phyloP scores from a whole-genome alignment of 2,888 invertebrate genomes.

The Rhaphigaster nebulosa region DNA sequence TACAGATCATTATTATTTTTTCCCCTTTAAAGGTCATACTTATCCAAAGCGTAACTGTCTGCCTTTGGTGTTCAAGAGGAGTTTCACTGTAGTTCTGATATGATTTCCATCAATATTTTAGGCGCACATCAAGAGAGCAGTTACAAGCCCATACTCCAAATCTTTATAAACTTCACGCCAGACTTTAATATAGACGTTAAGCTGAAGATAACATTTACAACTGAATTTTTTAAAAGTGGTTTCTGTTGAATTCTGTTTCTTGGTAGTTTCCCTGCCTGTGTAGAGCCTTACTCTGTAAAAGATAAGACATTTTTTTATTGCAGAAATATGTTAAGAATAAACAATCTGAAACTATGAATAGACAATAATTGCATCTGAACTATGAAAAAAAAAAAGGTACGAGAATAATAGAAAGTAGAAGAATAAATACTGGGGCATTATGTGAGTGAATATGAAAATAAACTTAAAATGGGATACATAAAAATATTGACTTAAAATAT shows the following conservation, averaged over 20 bases:
- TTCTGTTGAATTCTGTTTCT: conserved; percentile 47
- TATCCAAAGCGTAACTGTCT: no score
- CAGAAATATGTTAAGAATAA: not conserved
- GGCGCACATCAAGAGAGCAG: not conserved
- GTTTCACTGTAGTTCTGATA: not conserved
- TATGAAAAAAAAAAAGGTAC: no score
- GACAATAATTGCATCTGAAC: no score
- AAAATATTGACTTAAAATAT: no score
- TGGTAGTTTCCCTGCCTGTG: not conserved
- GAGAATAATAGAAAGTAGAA: no score
- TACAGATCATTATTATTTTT: no score
- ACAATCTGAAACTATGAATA: not conserved
- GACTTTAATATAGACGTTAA: not conserved
- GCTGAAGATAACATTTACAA: not conserved
- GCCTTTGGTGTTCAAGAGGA: not conserved
- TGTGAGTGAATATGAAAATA: no score
- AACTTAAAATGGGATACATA: no score
- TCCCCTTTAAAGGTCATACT: no score
- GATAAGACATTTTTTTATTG: not conserved
- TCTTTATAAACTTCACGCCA: not conserved
- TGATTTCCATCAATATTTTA: not conserved
- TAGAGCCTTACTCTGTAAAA: conserved; percentile 21
- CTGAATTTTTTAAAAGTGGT: conserved; percentile 36
- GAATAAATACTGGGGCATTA: no score
- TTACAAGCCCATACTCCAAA: not conserved